Evolutionary conservation across 2,113 vertebrate species (phyloP).

Genomic region (Bettongia penicillata): DNA sequence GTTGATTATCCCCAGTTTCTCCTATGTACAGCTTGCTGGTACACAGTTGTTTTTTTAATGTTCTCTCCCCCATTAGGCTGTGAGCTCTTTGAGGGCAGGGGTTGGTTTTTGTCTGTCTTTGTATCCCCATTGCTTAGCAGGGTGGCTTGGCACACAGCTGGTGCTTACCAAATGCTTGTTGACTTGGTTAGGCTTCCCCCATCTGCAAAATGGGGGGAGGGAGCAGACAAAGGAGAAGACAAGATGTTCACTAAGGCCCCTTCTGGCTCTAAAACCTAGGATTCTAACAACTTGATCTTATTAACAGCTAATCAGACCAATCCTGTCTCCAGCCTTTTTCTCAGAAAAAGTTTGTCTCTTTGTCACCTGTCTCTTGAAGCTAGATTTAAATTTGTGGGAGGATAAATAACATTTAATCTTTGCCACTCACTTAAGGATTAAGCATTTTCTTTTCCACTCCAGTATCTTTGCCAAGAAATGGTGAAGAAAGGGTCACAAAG

Average conservation of each 20-base stretch:
- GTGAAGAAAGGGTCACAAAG: too few relatives aligned
- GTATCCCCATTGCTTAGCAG: neutral
- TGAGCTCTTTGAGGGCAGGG: neutral
- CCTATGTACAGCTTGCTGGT: neutral
- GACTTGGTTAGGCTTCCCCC: neutral
- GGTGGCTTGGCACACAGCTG: neutral
- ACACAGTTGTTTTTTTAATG: neutral
- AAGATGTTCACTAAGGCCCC: neutral
- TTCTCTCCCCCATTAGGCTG: neutral
- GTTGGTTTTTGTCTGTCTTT: neutral
- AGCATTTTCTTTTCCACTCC: fast-evolving
- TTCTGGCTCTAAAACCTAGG: neutral
- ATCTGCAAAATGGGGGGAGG: neutral
- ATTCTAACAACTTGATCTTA: neutral
- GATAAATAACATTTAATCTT: neutral
- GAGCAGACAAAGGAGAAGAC: neutral
- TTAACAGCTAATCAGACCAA: neutral
- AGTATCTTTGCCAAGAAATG: neutral
- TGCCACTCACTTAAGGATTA: neutral
- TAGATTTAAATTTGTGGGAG: neutral
- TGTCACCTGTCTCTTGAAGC: neutral
- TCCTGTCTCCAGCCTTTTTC: neutral
- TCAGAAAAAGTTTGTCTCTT: neutral
- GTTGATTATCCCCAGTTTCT: neutral
- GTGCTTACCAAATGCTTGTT: neutral